These are phyloP conservation scores for Globicephala melas DNA, from an alignment of 2,113 vertebrate genomes.

Conservation along the genomic window DNA sequence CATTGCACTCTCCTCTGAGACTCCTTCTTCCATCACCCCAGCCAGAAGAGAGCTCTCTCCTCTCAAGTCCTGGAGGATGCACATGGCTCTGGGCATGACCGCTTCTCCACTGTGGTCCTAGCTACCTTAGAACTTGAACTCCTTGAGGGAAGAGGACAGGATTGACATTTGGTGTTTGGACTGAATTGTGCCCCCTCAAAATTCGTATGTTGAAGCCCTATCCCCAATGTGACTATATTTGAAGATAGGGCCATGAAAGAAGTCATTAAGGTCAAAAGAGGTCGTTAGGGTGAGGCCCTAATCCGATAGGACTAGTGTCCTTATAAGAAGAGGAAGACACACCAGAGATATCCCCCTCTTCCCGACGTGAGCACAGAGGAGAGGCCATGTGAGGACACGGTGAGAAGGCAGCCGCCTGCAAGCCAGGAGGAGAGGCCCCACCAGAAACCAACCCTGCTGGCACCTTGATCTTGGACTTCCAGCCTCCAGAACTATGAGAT, in stretches of 20 bases:
- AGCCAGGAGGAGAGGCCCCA: background rate
- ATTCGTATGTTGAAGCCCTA: background rate
- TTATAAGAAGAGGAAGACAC: background rate
- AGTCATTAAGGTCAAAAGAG: background rate
- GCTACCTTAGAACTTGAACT: background rate
- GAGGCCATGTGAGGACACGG: background rate
- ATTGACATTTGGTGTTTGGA: background rate
- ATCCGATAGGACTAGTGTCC: background rate
- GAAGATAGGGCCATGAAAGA: background rate
- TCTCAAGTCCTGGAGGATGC: background rate
- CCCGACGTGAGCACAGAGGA: background rate
- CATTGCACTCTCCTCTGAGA: background rate
- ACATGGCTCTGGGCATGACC: background rate
- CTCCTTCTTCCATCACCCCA: background rate
- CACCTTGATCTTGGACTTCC: background rate
- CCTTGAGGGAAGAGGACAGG: background rate
- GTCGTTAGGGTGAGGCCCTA: background rate
- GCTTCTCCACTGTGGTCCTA: background rate
- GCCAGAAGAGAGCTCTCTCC: background rate
- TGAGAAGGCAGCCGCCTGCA: background rate
- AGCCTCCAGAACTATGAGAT: background rate
- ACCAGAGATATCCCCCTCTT: too few relatives aligned
- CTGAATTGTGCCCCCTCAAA: background rate
- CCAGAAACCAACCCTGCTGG: background rate
- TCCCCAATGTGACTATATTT: background rate